Percentiles rank a stretch among this genome's conserved stretches.
Evolutionary conservation across 2,888 invertebrate species (phyloP).

Genomic region (Melieria picta): DNA sequence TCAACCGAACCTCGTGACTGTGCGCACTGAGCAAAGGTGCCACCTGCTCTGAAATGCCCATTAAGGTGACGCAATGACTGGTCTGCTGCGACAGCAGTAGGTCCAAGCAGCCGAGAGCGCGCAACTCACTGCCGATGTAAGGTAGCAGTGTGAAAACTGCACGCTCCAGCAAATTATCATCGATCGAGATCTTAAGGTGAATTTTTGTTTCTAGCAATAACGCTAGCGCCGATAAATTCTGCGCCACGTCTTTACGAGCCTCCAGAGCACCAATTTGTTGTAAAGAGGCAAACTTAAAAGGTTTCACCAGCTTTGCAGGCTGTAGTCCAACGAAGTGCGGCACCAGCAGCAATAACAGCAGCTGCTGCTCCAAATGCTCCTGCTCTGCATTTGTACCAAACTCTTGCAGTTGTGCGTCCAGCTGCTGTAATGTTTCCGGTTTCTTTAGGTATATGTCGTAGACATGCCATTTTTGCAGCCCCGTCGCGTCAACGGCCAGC

Average conservation of each 20-base stretch:
- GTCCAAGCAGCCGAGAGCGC: constrained; percentile 50
- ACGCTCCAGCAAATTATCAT: constrained; percentile 34
- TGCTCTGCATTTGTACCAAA: constrained; percentile 26
- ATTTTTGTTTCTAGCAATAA: constrained; percentile 71
- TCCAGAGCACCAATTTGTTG: constrained; percentile 28
- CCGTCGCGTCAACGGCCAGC: constrained; percentile 71
- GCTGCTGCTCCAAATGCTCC: constrained; percentile 62
- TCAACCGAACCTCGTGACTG: constrained; percentile 74
- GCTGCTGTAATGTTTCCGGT: constrained; percentile 48
- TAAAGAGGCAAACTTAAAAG: constrained; percentile 33
- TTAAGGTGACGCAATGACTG: too few relatives aligned
- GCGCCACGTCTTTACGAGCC: constrained; percentile 19
- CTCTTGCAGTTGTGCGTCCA: constrained; percentile 38
- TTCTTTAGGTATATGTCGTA: constrained; percentile 73
- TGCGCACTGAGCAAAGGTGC: constrained; percentile 75
- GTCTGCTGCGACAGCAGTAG: constrained; percentile 60
- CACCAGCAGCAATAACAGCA: constrained; percentile 53
- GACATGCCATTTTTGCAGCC: constrained; percentile 72
- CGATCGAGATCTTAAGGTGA: constrained; percentile 65
- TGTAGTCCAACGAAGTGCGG: constrained; percentile 57
- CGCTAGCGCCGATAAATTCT: constrained; percentile 69
- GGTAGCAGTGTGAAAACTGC: constrained; percentile 40
- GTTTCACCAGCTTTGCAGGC: constrained; percentile 33
- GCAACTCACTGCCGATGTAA: constrained; percentile 56
- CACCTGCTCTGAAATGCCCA: constrained; percentile 61